phyloP scores from a whole-genome alignment of 1,140 invertebrate genomes.

The Camponotus pennsylvanicus region DNA sequence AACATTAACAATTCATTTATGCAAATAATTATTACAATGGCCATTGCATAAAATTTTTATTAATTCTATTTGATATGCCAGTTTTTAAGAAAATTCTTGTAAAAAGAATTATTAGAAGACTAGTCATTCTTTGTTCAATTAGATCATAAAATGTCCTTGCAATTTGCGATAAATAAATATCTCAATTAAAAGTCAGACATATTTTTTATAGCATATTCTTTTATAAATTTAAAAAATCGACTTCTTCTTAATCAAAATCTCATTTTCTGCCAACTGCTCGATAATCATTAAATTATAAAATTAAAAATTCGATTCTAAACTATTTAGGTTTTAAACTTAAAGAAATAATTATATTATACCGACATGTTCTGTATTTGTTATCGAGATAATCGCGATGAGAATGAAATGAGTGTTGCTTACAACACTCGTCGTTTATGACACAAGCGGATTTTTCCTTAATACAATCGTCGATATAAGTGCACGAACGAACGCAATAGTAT shows the following conservation, averaged over 20 bases:
- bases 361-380: neutral
- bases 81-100: neutral
- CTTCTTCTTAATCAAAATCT: neutral
- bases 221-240: neutral
- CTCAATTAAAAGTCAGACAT: neutral
- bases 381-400: neutral
- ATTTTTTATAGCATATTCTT: neutral
- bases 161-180: neutral
- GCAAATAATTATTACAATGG: neutral
- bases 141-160: neutral
- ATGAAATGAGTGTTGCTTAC: neutral
- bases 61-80: neutral
- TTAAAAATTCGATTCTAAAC: neutral
- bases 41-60: neutral
- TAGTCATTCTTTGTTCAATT: neutral
- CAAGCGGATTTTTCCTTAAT: conserved; percentile 6
- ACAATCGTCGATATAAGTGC: conserved; percentile 6
- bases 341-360: neutral
- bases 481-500: neutral
- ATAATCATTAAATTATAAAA: neutral
- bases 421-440: neutral
- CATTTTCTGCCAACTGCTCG: neutral
- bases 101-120: neutral
- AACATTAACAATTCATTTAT: neutral
- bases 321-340: neutral